Evolutionary conservation across 2,797 vertebrate genomes (phyloP).

Genomic region (Momotus momota): DNA sequence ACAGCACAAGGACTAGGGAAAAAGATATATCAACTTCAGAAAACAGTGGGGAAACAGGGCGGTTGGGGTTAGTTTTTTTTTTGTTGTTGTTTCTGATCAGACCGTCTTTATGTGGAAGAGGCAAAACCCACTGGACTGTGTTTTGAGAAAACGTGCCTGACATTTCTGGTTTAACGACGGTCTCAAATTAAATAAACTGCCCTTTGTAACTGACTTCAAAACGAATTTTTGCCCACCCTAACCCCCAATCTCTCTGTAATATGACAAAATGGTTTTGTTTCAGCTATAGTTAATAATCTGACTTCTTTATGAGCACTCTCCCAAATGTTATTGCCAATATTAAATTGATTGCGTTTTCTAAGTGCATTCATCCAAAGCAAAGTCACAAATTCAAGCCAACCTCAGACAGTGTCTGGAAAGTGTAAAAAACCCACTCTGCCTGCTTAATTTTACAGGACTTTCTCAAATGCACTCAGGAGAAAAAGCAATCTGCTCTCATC

Average conservation of each 20-base stretch:
- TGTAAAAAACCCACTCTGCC: background rate
- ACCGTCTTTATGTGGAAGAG: background rate
- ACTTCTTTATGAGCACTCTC: background rate
- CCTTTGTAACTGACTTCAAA: background rate
- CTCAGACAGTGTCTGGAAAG: background rate
- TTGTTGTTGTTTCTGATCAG: background rate
- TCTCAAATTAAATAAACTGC: background rate
- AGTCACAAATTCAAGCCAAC: background rate
- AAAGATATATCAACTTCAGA: background rate
- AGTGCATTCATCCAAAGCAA: background rate
- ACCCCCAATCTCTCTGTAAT: background rate
- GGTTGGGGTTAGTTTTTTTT: too few relatives aligned
- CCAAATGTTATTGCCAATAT: background rate
- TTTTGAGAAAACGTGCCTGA: background rate
- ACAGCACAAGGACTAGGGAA: background rate
- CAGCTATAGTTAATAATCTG: background rate
- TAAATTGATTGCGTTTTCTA: background rate
- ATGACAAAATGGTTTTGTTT: background rate
- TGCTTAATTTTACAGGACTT: background rate
- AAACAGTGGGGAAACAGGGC: rapidly evolving
- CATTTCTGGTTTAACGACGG: rapidly evolving
- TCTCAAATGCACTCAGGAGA: background rate
- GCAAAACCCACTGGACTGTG: background rate
- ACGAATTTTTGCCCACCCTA: background rate
- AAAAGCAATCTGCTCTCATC: background rate